A percentile compares a stretch with the other conserved stretches of the same genome.
Conservation (phyloP, 2,797 vertebrate genomes). For the Bradypodion pumilum region DNA sequence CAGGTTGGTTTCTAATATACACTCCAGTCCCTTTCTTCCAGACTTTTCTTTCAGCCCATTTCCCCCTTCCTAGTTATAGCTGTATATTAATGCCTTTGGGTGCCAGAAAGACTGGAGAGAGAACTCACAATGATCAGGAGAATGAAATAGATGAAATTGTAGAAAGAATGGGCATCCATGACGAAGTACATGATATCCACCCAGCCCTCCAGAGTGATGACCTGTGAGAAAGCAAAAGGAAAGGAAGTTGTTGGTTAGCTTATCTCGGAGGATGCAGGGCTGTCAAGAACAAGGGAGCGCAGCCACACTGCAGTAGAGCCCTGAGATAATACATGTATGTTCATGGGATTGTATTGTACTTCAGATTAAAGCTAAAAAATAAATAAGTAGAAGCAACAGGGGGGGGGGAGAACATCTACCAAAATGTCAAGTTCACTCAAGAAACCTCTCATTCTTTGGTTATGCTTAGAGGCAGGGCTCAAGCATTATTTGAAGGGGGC, state of each 20-base stretch:
- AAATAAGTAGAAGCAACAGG: background rate
- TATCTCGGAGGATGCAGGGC: background rate
- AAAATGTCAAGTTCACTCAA: background rate
- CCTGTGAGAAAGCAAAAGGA: constrained; percentile 75
- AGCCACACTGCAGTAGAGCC: background rate
- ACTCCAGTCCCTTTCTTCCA: background rate
- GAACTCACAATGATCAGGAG: constrained; percentile 90
- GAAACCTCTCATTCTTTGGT: background rate
- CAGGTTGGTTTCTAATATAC: background rate
- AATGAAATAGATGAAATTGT: constrained; percentile 99
- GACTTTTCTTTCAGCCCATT: background rate
- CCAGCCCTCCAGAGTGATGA: constrained; percentile 98
- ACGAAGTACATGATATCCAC: constrained; percentile 99
- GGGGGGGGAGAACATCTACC: background rate
- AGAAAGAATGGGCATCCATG: constrained; percentile 98
- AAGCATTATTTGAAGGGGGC: too few relatives aligned
- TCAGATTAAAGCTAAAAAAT: background rate
- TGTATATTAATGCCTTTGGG: background rate
- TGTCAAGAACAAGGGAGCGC: background rate
- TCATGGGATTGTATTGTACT: background rate
- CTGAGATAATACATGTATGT: background rate
- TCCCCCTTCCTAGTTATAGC: background rate
- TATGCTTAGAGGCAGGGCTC: too few relatives aligned
- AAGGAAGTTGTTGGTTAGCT: constrained; percentile 25
- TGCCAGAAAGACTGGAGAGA: constrained; percentile 26